Percentiles rank a stretch among this genome's conserved stretches.
Conservation (phyloP, 2,797 vertebrate genomes). For the Carapus acus region DNA sequence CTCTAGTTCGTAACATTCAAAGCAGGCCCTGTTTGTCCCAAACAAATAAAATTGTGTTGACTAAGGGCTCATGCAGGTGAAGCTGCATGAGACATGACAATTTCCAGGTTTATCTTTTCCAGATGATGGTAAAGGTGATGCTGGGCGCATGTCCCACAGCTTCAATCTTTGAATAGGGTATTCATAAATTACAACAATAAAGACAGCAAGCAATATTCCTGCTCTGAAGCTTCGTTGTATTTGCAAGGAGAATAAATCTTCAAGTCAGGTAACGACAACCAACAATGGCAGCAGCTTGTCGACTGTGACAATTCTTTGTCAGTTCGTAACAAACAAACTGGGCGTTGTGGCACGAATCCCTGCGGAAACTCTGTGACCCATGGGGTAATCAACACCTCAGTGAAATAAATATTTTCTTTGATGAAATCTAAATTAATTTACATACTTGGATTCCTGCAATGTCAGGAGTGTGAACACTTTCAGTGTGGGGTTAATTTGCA, state of each 20-base stretch:
- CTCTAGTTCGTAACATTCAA: slow-evolving; percentile 21
- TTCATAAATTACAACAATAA: slow-evolving; percentile 17
- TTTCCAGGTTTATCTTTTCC: no score
- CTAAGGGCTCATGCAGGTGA: no score
- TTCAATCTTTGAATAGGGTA: no score
- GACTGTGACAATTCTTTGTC: slow-evolving; percentile 22
- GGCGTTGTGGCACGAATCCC: slow-evolving; percentile 17
- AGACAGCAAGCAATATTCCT: neutral
- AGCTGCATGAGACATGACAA: no score
- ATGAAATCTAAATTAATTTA: slow-evolving; percentile 39
- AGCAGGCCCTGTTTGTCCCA: slow-evolving; percentile 16
- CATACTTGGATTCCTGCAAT: slow-evolving; percentile 57
- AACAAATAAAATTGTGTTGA: slow-evolving; percentile 4
- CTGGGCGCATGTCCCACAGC: no score
- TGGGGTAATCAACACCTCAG: slow-evolving; percentile 33
- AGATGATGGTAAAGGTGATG: no score
- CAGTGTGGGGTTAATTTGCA: slow-evolving; percentile 46
- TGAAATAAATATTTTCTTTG: slow-evolving; percentile 45
- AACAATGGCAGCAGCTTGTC: slow-evolving; percentile 13
- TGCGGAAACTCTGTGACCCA: slow-evolving; percentile 32
- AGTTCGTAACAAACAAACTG: slow-evolving; percentile 35
- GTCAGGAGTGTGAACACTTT: slow-evolving; percentile 28
- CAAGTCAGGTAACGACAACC: neutral
- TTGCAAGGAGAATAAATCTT: slow-evolving; percentile 6
- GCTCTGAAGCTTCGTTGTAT: slow-evolving; percentile 6